A percentile compares a stretch with the other conserved stretches of the same genome.
phyloP scores from a whole-genome alignment of 2,797 vertebrate genomes.

The Sebastes umbrosus region DNA sequence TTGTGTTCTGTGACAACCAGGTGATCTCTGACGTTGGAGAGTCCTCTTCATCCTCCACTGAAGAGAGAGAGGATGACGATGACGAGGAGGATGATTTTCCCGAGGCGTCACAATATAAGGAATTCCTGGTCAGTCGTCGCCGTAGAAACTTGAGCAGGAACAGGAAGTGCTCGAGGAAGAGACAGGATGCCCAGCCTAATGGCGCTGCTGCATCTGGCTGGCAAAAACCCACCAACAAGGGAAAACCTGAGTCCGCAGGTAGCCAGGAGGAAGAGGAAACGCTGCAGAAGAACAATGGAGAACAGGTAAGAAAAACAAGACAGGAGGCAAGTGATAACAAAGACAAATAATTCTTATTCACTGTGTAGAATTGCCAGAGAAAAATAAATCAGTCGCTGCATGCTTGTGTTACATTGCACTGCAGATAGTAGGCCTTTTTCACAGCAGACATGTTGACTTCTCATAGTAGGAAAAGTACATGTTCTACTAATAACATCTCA shows the following conservation, averaged over 20 bases:
- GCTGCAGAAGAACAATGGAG: constrained; percentile 27
- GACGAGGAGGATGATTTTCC: constrained; percentile 72
- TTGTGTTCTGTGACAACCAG: constrained; percentile 75
- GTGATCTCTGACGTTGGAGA: constrained; percentile 50
- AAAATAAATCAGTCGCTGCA: not conserved
- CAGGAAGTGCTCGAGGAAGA: constrained; percentile 69
- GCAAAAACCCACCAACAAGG: constrained; percentile 19
- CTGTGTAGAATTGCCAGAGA: not conserved
- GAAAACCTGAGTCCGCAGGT: constrained; percentile 38
- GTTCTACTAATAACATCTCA: not conserved
- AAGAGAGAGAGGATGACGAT: constrained; percentile 33
- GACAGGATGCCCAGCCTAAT: constrained; percentile 48
- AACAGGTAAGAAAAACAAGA: constrained; percentile 54
- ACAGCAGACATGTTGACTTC: not conserved
- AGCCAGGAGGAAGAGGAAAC: constrained; percentile 43
- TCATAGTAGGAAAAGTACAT: not conserved
- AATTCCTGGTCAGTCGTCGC: constrained; percentile 72
- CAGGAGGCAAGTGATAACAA: not conserved
- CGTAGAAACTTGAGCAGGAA: constrained; percentile 68
- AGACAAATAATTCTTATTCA: not conserved
- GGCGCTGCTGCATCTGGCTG: constrained; percentile 15
- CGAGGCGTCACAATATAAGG: constrained; percentile 72
- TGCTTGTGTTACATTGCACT: not conserved
- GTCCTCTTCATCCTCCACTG: constrained; percentile 58
- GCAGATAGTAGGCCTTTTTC: not conserved